phyloP scores from a whole-genome alignment of 2,113 vertebrate genomes.

The Narcine bancroftii region DNA sequence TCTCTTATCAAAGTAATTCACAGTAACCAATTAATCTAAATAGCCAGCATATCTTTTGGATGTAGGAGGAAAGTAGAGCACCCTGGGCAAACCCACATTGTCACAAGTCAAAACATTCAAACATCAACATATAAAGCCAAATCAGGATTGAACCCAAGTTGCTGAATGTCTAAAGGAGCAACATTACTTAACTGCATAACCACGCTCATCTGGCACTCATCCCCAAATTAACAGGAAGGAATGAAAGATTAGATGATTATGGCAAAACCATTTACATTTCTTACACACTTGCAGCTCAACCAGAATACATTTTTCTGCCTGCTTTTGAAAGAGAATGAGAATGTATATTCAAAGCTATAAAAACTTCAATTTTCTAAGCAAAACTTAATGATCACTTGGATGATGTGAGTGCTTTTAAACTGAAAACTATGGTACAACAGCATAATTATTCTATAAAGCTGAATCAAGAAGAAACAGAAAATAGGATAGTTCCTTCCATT shows the following conservation, averaged over 20 bases:
- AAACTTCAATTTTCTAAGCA: neutral
- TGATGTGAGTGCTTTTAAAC: neutral
- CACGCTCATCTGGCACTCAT: no score
- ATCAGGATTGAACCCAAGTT: no score
- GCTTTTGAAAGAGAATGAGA: neutral
- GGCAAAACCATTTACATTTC: neutral
- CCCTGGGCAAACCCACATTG: no score
- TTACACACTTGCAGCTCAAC: neutral
- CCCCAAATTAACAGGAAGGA: no score
- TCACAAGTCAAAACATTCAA: no score
- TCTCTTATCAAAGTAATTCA: no score
- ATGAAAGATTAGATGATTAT: neutral
- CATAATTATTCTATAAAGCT: neutral
- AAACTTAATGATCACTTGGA: neutral
- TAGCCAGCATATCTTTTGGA: no score
- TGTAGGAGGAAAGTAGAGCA: no score
- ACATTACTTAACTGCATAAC: no score
- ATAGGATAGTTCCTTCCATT: neutral
- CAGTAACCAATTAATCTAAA: no score
- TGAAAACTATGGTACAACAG: neutral
- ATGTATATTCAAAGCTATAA: neutral
- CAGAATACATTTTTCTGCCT: neutral
- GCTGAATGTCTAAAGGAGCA: no score
- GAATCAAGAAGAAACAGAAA: neutral
- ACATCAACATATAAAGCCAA: no score